Percentiles rank a stretch among this genome's conserved stretches.
Evolutionary conservation across 2,113 vertebrate species (phyloP).

Genomic region (Pelvicachromis taeniatus): DNA sequence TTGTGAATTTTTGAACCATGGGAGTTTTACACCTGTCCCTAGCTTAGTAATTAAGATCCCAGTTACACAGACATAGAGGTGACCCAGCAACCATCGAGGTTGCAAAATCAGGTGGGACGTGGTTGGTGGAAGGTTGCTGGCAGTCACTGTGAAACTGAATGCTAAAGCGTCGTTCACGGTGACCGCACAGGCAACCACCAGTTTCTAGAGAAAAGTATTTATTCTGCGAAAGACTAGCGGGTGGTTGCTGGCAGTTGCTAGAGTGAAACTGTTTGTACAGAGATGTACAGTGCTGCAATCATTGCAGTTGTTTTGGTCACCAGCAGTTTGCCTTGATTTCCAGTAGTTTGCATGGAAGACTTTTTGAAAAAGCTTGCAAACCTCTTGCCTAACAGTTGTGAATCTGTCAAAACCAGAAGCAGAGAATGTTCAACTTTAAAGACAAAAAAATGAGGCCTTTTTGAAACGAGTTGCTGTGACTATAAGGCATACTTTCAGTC

Average conservation of each 20-base stretch:
- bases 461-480: neutral
- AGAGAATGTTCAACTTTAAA: neutral
- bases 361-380: neutral
- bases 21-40: neutral
- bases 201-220: neutral
- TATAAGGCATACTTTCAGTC: neutral
- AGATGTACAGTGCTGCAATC: neutral
- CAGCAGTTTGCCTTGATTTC: neutral
- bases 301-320: neutral
- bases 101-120: neutral
- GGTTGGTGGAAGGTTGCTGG: neutral
- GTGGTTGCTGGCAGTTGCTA: neutral
- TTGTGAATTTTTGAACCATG: neutral
- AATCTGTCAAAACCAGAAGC: neutral
- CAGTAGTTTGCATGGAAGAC: neutral
- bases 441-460: neutral
- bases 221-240: neutral
- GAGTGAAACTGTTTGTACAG: neutral
- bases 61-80: neutral
- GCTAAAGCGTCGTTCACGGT: neutral
- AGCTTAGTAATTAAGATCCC: neutral
- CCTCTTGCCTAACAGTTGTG: rapidly evolving
- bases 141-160: neutral
- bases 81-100: neutral
- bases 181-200: rapidly evolving